Base-by-base conservation (phyloP, 2,797 vertebrate species). In the Sternotherus odoratus region DNA sequence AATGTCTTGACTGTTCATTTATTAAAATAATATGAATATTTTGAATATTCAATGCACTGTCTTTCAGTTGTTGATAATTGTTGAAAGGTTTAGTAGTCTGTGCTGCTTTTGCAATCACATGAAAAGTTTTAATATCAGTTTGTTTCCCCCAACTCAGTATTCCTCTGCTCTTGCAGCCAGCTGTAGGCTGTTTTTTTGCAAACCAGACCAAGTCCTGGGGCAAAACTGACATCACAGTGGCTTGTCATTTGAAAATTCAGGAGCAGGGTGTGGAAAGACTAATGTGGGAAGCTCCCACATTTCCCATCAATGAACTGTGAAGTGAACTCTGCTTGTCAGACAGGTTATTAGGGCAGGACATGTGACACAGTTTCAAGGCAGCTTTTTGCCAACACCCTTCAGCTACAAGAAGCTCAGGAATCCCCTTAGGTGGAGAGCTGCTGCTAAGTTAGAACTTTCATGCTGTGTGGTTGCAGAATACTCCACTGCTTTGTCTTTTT, bases 361-460 rank as follows among this genome's bases (percentile, higher is more conserved):
- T 74, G 91, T 91, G 95, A 95, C 81, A 79, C 16, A 83, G 57
- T 83, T 96, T 92, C 91, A 94, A 28, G 96, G 92, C 86, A 77
- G 48, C 82, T 21, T 90, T 94, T 94, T 88, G 94, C 92, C 95
- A 96, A 93, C 86, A 92, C 95, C 95, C 90, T 97, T 91, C 81
- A 80, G 50, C 57, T 83, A 74, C 6, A 6, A 84, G 82, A 80
- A 36, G 56, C 57, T 24, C 85, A 83, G 92, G 77, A 96, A 94
- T 91, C 94, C 89, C 24, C 23, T 86, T 86, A 90, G 96, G 88
- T 92, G 95, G 94, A 97, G 91, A 95, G 74, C 10, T 83, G 85
- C 12, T 78, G 97, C 97, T 97, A 89, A 89, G 96, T 97, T 77
- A 90, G 92, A 95, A 91, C 97, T 97, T 97, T 96, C 75, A 50